phyloP scores from a whole-genome alignment of 2,113 vertebrate genomes.

The Cyrtonyx montezumae region DNA sequence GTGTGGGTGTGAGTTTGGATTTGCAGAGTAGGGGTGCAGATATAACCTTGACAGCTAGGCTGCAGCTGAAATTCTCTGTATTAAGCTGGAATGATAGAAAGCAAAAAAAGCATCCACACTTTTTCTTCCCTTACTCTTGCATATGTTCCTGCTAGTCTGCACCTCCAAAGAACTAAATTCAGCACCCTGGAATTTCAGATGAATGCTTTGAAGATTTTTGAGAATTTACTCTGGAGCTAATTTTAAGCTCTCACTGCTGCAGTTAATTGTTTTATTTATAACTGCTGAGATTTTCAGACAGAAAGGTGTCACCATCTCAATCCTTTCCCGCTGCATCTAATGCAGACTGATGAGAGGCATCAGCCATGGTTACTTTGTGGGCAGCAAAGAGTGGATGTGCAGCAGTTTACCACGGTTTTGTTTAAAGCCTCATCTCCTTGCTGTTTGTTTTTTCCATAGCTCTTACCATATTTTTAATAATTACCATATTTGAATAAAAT shows the following conservation, averaged over 20 bases:
- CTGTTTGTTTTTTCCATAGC: neutral
- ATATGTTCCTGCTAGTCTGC: neutral
- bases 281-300: neutral
- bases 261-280: conserved; percentile 48
- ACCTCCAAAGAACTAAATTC: neutral
- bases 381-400: neutral
- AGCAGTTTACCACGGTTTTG: neutral
- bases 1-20: conserved; percentile 60
- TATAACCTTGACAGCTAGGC: conserved; percentile 34
- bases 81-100: conserved; percentile 14
- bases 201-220: conserved; percentile 28
- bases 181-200: conserved; percentile 22
- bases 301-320: neutral
- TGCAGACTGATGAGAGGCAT: neutral
- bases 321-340: neutral
- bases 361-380: neutral
- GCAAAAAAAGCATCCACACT: neutral
- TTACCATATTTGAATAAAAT: neutral
- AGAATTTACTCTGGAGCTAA: conserved; percentile 33
- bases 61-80: conserved; percentile 27
- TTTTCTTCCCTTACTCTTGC: conserved; percentile 4
- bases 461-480: neutral
- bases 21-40: conserved; percentile 42
- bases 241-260: conserved; percentile 35
- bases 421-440: neutral